A percentile compares a stretch with the other conserved stretches of the same genome.
Conservation (phyloP, 1,140 invertebrate genomes). For the Bemisia tabaci region DNA sequence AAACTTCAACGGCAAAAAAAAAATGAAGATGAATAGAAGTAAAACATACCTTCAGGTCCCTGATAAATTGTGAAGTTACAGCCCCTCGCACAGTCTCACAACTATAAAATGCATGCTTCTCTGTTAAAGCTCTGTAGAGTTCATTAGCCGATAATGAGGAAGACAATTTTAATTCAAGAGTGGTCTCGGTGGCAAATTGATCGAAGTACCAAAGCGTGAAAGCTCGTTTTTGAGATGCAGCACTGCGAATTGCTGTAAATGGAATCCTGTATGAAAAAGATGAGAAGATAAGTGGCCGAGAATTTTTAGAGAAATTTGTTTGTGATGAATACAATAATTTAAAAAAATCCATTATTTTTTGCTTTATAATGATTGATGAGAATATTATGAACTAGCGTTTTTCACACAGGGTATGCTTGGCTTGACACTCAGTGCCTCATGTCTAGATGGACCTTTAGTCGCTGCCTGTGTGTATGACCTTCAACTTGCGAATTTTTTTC, state of each 20-base stretch:
- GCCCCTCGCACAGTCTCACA: constrained; percentile 77
- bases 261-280: constrained; percentile 48
- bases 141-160: constrained; percentile 61
- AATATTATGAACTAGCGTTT: no score
- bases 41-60: constrained; percentile 61
- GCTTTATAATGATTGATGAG: no score
- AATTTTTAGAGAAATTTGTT: not conserved
- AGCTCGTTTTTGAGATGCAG: constrained; percentile 53
- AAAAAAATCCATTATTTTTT: no score
- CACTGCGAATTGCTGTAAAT: constrained; percentile 67
- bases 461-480: no score
- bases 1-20: no score
- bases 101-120: constrained; percentile 82
- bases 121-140: constrained; percentile 74
- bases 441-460: no score
- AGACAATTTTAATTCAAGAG: constrained; percentile 63
- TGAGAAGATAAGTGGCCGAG: not conserved
- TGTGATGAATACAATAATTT: no score
- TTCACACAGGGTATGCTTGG: no score
- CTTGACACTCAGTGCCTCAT: no score
- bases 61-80: constrained; percentile 73
- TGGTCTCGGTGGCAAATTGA: constrained; percentile 48
- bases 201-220: constrained; percentile 62
- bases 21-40: no score
- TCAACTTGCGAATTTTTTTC: no score